A percentile compares a stretch with the other conserved stretches of the same genome.
Conservation (phyloP, 2,113 vertebrate genomes). For the Gallinago media region DNA sequence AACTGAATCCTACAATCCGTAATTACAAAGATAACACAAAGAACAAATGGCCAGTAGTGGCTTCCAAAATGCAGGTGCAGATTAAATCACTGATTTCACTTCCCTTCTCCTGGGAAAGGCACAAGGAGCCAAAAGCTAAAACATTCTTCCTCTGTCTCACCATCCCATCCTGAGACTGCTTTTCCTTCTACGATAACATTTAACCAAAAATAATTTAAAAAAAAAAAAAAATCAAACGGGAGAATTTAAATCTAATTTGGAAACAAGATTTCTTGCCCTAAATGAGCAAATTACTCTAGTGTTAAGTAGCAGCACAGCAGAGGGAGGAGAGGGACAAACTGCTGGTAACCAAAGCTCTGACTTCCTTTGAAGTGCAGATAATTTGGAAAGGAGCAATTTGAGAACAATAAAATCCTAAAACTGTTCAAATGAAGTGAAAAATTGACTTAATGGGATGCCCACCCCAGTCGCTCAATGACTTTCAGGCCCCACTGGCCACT, state of each 20-base stretch:
- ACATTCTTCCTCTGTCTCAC: accelerated
- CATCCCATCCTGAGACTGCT: accelerated
- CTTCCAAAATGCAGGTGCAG: background rate
- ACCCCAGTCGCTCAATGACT: background rate
- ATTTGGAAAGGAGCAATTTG: background rate
- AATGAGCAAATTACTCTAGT: background rate
- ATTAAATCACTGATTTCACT: background rate
- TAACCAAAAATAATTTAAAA: background rate
- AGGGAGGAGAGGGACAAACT: background rate
- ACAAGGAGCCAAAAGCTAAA: background rate
- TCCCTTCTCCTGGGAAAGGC: background rate
- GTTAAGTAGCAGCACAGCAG: background rate
- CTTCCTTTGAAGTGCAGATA: background rate
- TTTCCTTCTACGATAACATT: background rate
- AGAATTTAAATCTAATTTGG: background rate
- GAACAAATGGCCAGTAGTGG: background rate
- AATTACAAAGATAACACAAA: background rate
- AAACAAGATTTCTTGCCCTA: background rate
- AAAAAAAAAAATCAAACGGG: background rate
- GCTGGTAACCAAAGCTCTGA: background rate
- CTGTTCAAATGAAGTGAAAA: constrained; percentile 24
- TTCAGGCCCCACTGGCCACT: background rate
- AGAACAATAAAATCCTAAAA: background rate
- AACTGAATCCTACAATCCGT: background rate
- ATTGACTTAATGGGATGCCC: background rate